A percentile compares a stretch with the other conserved stretches of the same genome.
These are phyloP conservation scores for Pipistrellus nathusii DNA, from an alignment of 2,797 vertebrate genomes.

Conservation along the genomic window DNA sequence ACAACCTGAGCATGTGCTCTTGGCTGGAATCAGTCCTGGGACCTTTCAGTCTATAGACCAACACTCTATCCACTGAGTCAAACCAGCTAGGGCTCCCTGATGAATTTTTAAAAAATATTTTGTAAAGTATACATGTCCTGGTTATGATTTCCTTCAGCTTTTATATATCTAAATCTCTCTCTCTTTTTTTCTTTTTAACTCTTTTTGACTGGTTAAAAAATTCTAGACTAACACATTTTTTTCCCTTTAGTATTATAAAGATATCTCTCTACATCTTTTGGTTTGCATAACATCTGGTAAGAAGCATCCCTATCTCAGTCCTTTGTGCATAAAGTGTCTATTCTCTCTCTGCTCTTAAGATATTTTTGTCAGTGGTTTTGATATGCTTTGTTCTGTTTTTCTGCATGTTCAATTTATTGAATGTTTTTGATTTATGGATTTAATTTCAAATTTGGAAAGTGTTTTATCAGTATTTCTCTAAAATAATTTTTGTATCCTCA, in stretches of 20 bases:
- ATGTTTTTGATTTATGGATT: constrained; percentile 1
- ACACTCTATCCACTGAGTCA: no score
- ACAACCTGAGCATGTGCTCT: no score
- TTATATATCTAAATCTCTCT: neutral
- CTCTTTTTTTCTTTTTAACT: neutral
- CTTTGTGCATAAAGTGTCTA: neutral
- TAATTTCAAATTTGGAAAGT: constrained; percentile 31
- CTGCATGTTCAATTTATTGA: neutral
- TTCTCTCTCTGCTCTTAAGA: constrained; percentile 21
- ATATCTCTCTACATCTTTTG: neutral
- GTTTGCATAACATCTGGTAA: neutral
- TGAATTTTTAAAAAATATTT: neutral
- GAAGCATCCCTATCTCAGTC: constrained; percentile 7
- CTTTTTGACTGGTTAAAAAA: constrained; percentile 44
- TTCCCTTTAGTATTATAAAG: constrained; percentile 24
- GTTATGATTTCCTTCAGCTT: constrained; percentile 13
- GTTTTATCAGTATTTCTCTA: neutral
- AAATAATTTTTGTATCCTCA: neutral
- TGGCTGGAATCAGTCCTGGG: no score
- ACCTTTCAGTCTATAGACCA: no score
- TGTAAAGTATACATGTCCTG: neutral
- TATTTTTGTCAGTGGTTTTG: constrained; percentile 20
- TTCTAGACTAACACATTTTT: neutral
- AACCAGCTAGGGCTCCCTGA: neutral
- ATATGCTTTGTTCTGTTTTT: constrained; percentile 27